Conservation (phyloP, 2,888 invertebrate genomes). For the Scaptomyza cyrtandrae region DNA sequence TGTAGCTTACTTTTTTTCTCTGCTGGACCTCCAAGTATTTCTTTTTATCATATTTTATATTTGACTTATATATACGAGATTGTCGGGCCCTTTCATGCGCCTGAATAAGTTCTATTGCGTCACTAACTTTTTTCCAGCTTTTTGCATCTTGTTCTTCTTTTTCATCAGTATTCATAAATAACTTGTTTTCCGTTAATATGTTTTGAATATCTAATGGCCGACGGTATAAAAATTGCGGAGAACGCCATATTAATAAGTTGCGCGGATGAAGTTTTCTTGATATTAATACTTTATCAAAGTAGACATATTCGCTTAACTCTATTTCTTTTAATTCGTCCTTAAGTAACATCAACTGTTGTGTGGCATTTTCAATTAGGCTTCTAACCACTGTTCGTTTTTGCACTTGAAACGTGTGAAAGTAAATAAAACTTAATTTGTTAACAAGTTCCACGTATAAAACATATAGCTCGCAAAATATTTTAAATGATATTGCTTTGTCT, state of each 20-base stretch:
- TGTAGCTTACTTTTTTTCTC: slow-evolving; percentile 64
- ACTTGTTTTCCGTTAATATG: slow-evolving; percentile 65
- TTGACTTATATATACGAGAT: slow-evolving; percentile 67
- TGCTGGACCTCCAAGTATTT: slow-evolving; percentile 54
- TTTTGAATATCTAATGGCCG: slow-evolving; percentile 80
- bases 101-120: slow-evolving; percentile 84
- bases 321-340: slow-evolving; percentile 86
- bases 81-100: slow-evolving; percentile 85
- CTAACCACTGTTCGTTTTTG: slow-evolving; percentile 81
- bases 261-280: slow-evolving; percentile 88
- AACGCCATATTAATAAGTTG: slow-evolving; percentile 86
- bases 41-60: slow-evolving; percentile 64
- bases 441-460: slow-evolving; percentile 80
- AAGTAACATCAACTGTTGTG: slow-evolving; percentile 85
- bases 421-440: slow-evolving; percentile 81
- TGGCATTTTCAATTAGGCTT: slow-evolving; percentile 73
- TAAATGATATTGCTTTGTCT: slow-evolving; percentile 71
- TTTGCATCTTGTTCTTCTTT: slow-evolving; percentile 41
- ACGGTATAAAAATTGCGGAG: slow-evolving; percentile 82
- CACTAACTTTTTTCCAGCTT: slow-evolving; percentile 62
- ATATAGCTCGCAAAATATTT: slow-evolving; percentile 81
- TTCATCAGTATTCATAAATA: slow-evolving; percentile 63
- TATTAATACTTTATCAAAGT: slow-evolving; percentile 88
- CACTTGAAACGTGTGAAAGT: slow-evolving; percentile 82
- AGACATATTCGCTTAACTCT: slow-evolving; percentile 87